Evolutionary conservation across 2,888 invertebrate genomes (phyloP), one percentile per base, ranked within the genome.

Genomic region (Fragum whitleyi): DNA sequence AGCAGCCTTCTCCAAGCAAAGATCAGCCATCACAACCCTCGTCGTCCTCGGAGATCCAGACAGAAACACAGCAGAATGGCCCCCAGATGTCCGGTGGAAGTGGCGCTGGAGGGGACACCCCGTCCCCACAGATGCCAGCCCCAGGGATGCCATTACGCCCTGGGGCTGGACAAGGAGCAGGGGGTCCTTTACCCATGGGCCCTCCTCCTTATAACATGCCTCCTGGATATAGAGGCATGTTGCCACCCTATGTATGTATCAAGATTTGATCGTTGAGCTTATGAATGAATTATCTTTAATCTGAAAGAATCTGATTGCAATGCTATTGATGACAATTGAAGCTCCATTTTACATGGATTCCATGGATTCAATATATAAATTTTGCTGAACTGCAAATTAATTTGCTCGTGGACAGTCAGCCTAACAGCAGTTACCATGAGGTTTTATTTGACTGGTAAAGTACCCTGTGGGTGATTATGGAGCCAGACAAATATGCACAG

Each of bases 171-270:
- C 88, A 85, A 83, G 88, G 91, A 70, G 89, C 89, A 65, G 83
- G 80, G 73, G 83, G 80, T 36, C 87, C 89, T 29, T 85, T 90
- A 84, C 90, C 89, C 26, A 87, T 91, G 89, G 92, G 90, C 29
- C 92, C 92, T 53, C 91, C 88, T 47, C 91, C 87, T 16, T 90
- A 90, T 88, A 92, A 91, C 76, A 90, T 92, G 86, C 92, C 92
- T 57, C 91, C 91, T 26, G 93, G 92, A 51, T 94, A 92, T 86
- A 91, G 94, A 83, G 92, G 92, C 72, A 94, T 94, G 92, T 92
- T 94, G 92, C 93, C 93, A 75, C 91, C 89, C 61, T 92, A 91
- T 87, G 91, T 91, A 88, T 89, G 91, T 88, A 53, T n/a, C 7
- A 16, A 55, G 3, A 36, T n/a, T n/a, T n/a, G n/a, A n/a, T n/a